Base-by-base conservation (phyloP, 1,140 invertebrate species). In the Carposina sasakii region DNA sequence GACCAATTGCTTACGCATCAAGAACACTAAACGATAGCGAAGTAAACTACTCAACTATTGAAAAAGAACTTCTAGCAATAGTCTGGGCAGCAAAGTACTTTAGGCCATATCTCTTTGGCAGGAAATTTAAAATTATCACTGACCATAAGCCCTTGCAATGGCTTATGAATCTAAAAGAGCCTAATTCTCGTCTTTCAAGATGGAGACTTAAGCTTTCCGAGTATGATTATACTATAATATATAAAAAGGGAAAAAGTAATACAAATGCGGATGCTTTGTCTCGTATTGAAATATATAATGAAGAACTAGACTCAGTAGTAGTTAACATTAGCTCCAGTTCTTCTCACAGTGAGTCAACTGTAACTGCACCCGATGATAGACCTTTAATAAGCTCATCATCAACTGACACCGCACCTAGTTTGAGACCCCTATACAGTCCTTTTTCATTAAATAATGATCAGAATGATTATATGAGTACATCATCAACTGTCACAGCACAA, bases 21-120 rank as follows among this genome's bases (percentile, higher is more conserved):
- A 33, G 24, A 51, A 55, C 37, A 15, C 19, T 49, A 15, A 50
- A 43, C 21, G 20, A 30, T 12, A 33, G 36, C 9, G 41, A 44
- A 51, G 30, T 19, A 3, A 43, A 50, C 17, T 49, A 76, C 61
- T 65, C 42, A 40, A 67, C 54, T 13, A 84, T 50, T 62, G 88
- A 79, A 67, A 59, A 54, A 57, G 77, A 84, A 6, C 42, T 81
- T 8, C 33, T 74, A 34, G 70, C 58, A 21, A 60, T 69, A 8
- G 58, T 87, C 9, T 74, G 66, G 65, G 75, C 76, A 9, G 65
- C 84, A 8, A 69, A 81, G 48, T 55, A 84, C 48, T 86, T 85
- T 37, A 31, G 69, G 15, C 69, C 68, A 3, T 76, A 77, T 54
- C 23, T 78, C n/a, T 68, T 57, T 30, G 73, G 71, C 20, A 54